phyloP scores from a whole-genome alignment of 2,113 vertebrate species.

The Parus major region DNA sequence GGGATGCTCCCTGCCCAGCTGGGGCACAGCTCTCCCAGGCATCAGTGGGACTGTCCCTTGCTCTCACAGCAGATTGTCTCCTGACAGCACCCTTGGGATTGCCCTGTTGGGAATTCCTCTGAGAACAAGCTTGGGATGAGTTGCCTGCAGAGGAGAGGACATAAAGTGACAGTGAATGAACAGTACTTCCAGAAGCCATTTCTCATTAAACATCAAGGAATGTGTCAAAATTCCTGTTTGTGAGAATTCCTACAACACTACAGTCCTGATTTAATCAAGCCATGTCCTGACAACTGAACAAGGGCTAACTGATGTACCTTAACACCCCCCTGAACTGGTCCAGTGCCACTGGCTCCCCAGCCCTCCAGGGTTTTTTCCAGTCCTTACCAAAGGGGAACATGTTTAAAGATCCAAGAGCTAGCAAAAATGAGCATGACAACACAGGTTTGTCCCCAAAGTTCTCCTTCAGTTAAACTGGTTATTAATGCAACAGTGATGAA shows the following conservation, averaged over 20 bases:
- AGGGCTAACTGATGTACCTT: neutral
- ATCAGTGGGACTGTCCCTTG: neutral
- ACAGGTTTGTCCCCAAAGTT: neutral
- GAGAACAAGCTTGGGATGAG: neutral
- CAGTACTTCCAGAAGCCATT: neutral
- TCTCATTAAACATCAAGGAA: neutral
- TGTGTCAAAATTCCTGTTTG: neutral
- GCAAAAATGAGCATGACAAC: neutral
- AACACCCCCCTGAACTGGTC: no score
- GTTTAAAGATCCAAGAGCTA: neutral
- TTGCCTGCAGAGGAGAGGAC: neutral
- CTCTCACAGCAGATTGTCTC: neutral
- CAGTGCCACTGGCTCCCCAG: neutral
- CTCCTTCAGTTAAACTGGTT: neutral
- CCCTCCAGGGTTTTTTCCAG: neutral
- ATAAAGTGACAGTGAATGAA: neutral
- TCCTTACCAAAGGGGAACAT: neutral
- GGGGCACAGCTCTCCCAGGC: accelerated
- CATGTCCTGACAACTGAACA: neutral
- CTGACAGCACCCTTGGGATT: neutral
- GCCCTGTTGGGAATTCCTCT: neutral
- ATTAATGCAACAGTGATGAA: neutral
- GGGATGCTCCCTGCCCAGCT: accelerated
- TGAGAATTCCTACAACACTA: neutral
- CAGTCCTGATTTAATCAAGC: neutral